Percentiles rank a stretch among this genome's conserved stretches.
Conservation (phyloP, 2,888 invertebrate species). For the Phaonia tiefii region DNA sequence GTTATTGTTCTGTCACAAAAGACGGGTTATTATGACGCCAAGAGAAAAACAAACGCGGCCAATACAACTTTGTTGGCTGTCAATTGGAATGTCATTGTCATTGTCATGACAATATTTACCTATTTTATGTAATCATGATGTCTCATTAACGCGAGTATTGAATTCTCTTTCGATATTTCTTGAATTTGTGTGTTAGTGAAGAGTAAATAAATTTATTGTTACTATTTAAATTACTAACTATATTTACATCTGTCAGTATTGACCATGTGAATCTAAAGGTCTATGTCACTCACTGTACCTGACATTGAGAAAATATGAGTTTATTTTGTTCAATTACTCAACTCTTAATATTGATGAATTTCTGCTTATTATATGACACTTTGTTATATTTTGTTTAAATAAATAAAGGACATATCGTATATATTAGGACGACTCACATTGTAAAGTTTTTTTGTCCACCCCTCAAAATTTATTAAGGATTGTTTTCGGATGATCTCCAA, state of each 20-base stretch:
- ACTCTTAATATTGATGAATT: not conserved
- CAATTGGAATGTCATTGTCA: conserved; percentile 16
- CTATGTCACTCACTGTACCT: too few species aligned
- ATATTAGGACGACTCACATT: too few species aligned
- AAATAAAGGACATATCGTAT: too few species aligned
- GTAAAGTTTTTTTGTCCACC: too few species aligned
- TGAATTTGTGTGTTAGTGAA: conserved; percentile 6
- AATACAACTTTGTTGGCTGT: conserved; percentile 20
- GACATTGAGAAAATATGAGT: too few species aligned
- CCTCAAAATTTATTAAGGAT: too few species aligned
- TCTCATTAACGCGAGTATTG: not conserved
- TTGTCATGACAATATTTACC: conserved; percentile 20
- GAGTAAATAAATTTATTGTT: not conserved
- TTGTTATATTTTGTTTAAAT: too few species aligned
- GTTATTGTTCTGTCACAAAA: conserved; percentile 49
- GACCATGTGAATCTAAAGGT: too few species aligned
- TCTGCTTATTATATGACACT: too few species aligned
- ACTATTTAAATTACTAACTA: too few species aligned
- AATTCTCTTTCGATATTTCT: not conserved
- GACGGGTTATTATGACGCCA: conserved; percentile 25
- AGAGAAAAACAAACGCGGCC: conserved; percentile 30
- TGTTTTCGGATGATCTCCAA: too few species aligned
- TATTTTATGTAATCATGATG: conserved; percentile 9
- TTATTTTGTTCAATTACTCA: not conserved
- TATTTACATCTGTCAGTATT: too few species aligned